Conservation (phyloP, 2,797 vertebrate species). For the Tokudaia muenninki region DNA sequence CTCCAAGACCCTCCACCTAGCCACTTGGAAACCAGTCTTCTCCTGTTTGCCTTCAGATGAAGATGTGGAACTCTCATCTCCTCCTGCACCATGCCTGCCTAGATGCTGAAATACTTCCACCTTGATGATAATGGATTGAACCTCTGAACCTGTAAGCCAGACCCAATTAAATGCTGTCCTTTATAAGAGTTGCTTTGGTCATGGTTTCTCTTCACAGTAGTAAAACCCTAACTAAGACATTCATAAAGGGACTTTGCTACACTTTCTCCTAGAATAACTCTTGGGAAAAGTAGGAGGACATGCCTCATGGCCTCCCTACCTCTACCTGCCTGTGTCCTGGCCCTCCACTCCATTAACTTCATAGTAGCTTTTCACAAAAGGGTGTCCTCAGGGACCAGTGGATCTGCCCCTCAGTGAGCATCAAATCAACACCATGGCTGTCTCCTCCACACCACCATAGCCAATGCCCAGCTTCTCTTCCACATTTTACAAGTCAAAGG, state of each 20-base stretch:
- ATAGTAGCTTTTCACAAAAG: slow-evolving; percentile 9
- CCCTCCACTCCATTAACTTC: neutral
- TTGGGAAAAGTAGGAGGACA: neutral
- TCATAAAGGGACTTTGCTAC: neutral
- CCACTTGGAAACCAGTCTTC: neutral
- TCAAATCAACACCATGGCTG: neutral
- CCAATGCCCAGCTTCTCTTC: neutral
- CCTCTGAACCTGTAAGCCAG: neutral
- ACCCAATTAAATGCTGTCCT: neutral
- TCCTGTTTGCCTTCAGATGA: neutral
- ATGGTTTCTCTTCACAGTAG: neutral
- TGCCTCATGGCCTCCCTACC: neutral
- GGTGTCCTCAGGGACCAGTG: neutral
- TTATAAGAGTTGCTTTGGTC: neutral
- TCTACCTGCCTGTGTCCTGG: neutral
- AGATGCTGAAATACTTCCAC: neutral
- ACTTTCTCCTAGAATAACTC: neutral
- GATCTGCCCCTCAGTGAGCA: neutral
- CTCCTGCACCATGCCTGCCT: neutral
- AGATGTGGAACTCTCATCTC: neutral
- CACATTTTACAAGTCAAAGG: neutral
- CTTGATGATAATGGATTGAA: neutral
- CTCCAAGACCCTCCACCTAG: neutral
- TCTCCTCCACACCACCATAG: neutral
- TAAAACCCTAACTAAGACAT: neutral